Percentiles rank a stretch among this genome's conserved stretches.
These are phyloP conservation scores for Isaurus tuberculatus DNA, from an alignment of 92 coral and sea anemone species.

Conservation along the genomic window DNA sequence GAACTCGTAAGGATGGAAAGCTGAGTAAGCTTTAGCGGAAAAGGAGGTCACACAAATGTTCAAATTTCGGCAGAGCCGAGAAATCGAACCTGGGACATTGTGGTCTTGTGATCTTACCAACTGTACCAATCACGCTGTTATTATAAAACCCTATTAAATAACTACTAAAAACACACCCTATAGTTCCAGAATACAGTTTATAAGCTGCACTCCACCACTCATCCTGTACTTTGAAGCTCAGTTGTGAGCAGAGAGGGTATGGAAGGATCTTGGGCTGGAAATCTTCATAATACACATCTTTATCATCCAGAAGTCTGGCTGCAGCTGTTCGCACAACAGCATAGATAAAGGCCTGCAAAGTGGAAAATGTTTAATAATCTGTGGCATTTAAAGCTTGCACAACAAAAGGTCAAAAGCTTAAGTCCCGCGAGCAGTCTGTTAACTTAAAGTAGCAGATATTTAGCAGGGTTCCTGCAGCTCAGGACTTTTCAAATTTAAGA, in stretches of 20 bases:
- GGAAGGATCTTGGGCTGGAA: slow-evolving; percentile 90
- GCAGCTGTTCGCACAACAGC: slow-evolving; percentile 92
- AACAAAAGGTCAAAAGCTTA: not conserved
- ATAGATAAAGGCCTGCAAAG: slow-evolving; percentile 88
- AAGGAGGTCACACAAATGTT: no score
- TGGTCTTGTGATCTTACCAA: not conserved
- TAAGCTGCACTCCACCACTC: slow-evolving; percentile 97
- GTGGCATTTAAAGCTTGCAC: not conserved
- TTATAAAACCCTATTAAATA: not conserved
- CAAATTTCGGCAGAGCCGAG: no score
- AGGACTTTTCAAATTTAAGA: no score
- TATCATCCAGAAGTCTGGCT: slow-evolving; percentile 84
- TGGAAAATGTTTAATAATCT: not conserved
- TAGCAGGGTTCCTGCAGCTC: no score
- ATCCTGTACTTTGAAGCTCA: slow-evolving; percentile 79
- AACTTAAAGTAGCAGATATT: no score
- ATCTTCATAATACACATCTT: slow-evolving; percentile 82
- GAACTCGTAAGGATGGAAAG: no score
- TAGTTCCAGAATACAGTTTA: slow-evolving; percentile 86
- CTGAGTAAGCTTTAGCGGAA: no score
- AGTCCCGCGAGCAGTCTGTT: no score
- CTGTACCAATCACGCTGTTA: not conserved
- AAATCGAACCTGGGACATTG: no score
- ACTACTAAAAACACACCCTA: slow-evolving; percentile 61
- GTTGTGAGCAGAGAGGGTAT: slow-evolving; percentile 74